Evolutionary conservation across 1,140 invertebrate genomes (phyloP), one percentile per base, ranked within the genome.

Genomic region (Nomia melanderi): DNA sequence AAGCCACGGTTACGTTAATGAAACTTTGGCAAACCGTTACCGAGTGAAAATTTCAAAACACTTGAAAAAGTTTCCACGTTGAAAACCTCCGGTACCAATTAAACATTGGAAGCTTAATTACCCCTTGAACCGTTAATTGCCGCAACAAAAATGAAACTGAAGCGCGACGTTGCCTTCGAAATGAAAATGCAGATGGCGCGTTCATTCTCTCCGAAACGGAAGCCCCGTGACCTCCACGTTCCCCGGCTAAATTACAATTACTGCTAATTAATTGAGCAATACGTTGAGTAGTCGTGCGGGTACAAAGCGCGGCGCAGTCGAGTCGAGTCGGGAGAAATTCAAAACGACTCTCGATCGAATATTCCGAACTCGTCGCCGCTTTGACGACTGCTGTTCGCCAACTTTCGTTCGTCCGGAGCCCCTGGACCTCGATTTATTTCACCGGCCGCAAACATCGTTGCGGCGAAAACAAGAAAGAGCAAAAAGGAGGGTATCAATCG

Each of bases 201-300:
- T 56, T 53, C 59, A 56, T 67, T 65, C 59, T n/a, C 36, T 29
- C 57, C 63, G 29, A 54, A 59, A 53, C 31, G 29, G 73, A 36
- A 77, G 77, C 69, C 54, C 75, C 59, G 59, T 66, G 54, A 62
- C 56, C 59, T 50, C 66, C 70, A 81, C 67, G 78, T 83, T 75
- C 53, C 70, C 60, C 63, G 75, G 79, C 81, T 74, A 85, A 84
- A 87, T 88, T 87, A 82, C 86, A 87, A 90, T 90, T 89, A 88
- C 85, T 82, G 66, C 74, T 89, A 90, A 89, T 90, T 90, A 90
- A 89, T 90, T 87, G 85, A 86, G 82, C 80, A 88, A 82, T 63
- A 73, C 53, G 62, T 72, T 79, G 80, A 66, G 41, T 64, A 64
- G 53, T 39, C 44, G 69, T 23, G 50, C 29, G 9, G 57, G n/a